phyloP scores from a whole-genome alignment of 2,113 vertebrate species.

The Austrofundulus limnaeus region DNA sequence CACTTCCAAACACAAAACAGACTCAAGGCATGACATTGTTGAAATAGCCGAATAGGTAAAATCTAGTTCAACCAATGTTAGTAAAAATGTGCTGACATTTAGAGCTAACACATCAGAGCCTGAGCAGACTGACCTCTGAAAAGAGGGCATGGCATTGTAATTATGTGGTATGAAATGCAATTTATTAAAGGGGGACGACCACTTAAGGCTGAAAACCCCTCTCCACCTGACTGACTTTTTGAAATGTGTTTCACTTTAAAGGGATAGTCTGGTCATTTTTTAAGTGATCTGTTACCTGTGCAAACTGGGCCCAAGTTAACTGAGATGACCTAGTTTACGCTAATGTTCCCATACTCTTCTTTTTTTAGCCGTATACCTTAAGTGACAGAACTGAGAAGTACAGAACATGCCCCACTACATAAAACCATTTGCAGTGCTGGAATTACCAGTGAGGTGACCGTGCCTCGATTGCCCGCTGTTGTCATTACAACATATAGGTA shows the following conservation, averaged over 20 bases:
- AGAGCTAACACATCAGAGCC: slow-evolving; percentile 33
- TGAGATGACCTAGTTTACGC: slow-evolving; percentile 44
- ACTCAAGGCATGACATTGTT: background rate
- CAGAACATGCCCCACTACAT: slow-evolving; percentile 27
- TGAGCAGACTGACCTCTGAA: slow-evolving; percentile 54
- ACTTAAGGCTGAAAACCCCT: slow-evolving; percentile 37
- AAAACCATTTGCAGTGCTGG: slow-evolving; percentile 21
- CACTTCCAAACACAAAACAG: too few relatives aligned
- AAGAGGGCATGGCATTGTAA: slow-evolving; percentile 68
- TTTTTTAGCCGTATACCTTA: slow-evolving; percentile 40
- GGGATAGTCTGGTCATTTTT: too few relatives aligned
- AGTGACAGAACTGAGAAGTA: slow-evolving; percentile 44
- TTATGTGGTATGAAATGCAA: slow-evolving; percentile 79
- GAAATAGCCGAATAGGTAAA: background rate
- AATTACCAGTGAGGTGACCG: slow-evolving; percentile 41
- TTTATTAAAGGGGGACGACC: slow-evolving; percentile 74
- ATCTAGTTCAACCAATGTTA: too few relatives aligned
- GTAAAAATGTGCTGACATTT: too few relatives aligned
- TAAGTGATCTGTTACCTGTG: too few relatives aligned
- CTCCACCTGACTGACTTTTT: slow-evolving; percentile 42
- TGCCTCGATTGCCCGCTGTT: slow-evolving; percentile 29
- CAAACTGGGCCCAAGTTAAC: too few relatives aligned
- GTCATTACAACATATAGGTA: slow-evolving; percentile 25
- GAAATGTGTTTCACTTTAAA: slow-evolving; percentile 24
- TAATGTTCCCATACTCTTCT: slow-evolving; percentile 10